Evolutionary conservation across 1,140 invertebrate genomes (phyloP).

Genomic region (Drosophila yakuba): DNA sequence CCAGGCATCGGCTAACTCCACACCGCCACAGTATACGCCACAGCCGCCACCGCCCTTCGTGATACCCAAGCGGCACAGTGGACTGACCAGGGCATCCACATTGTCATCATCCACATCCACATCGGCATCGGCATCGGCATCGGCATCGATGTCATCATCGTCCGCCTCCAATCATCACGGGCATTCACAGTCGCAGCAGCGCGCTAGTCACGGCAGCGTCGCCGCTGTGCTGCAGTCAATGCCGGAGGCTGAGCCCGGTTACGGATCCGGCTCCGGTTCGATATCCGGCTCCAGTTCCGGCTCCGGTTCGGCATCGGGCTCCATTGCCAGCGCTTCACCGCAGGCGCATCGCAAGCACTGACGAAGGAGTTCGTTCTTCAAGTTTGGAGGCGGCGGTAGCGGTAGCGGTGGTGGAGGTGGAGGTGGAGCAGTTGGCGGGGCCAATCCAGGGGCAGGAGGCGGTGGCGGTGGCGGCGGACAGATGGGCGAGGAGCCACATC

Average conservation of each 20-base stretch:
- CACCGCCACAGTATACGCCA: constrained; percentile 84
- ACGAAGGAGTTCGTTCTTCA: constrained; percentile 84
- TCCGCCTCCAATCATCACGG: constrained; percentile 24
- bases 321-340: constrained; percentile 62
- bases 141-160: background rate
- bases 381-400: constrained; percentile 51
- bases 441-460: constrained; percentile 20
- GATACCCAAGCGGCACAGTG: constrained; percentile 85
- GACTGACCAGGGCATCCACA: constrained; percentile 69
- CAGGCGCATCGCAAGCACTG: constrained; percentile 79
- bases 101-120: constrained; percentile 27
- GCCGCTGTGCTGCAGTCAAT: constrained; percentile 65
- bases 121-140: background rate
- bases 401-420: background rate
- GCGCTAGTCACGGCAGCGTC: constrained; percentile 73
- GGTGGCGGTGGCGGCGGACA: constrained; percentile 71
- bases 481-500: constrained; percentile 69
- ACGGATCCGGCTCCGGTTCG: constrained; percentile 36
- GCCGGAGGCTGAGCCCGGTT: constrained; percentile 53
- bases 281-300: constrained; percentile 39
- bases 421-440: constrained; percentile 10
- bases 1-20: constrained; percentile 81
- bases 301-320: constrained; percentile 36
- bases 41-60: constrained; percentile 86
- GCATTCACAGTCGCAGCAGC: constrained; percentile 63